Conservation (phyloP, 2,797 vertebrate genomes). For the Parauchenoglanis ngamensis region DNA sequence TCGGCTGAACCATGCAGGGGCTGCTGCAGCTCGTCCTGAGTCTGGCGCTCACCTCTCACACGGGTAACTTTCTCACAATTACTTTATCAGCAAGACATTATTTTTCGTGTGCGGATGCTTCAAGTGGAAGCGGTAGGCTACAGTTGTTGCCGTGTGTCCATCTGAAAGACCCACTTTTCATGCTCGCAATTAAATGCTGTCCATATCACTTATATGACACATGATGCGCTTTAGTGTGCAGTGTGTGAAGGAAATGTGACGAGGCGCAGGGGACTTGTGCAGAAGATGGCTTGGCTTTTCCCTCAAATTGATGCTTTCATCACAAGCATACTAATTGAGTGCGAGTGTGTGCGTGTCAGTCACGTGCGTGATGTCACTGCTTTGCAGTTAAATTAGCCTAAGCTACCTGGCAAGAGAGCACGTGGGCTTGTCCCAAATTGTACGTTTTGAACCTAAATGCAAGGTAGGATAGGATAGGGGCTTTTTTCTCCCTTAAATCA, state of each 20-base stretch:
- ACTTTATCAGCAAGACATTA: not conserved
- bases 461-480: not conserved
- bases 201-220: not conserved
- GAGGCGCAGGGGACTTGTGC: not conserved
- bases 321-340: slow-evolving; percentile 53
- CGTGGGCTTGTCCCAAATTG: slow-evolving; percentile 1
- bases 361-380: slow-evolving; percentile 35
- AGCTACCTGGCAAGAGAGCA: not conserved
- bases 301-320: slow-evolving; percentile 39
- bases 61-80: slow-evolving; percentile 66
- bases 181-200: no score
- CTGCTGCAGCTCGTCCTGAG: slow-evolving; percentile 74
- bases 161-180: not conserved
- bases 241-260: not conserved
- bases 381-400: slow-evolving; percentile 45
- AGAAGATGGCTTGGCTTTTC: slow-evolving; percentile 17
- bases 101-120: slow-evolving; percentile 1
- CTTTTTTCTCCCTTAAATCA: not conserved
- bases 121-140: not conserved
- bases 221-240: slow-evolving; percentile 42
- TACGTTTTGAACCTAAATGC: not conserved
- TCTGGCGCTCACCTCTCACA: slow-evolving; percentile 74
- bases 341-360: slow-evolving; percentile 4
- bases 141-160: slow-evolving; percentile 28
- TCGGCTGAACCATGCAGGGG: slow-evolving; percentile 77